A percentile compares a stretch with the other conserved stretches of the same genome.
Evolutionary conservation across 2,797 vertebrate genomes (phyloP).

Genomic region (Pseudochaenichthys georgianus): DNA sequence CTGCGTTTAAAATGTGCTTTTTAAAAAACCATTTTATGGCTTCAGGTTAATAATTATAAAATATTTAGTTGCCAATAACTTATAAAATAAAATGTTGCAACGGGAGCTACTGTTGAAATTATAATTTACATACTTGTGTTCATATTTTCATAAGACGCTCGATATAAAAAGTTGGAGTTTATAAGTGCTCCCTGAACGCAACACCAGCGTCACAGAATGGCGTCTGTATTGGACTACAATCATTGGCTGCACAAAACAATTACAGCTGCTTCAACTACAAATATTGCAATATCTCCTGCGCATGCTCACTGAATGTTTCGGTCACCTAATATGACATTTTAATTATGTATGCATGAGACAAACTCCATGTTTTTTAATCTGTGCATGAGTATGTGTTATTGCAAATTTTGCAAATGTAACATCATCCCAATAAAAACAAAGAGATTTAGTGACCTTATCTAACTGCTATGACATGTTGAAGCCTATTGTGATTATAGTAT

Average conservation of each 20-base stretch:
- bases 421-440: background rate
- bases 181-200: slow-evolving; percentile 28
- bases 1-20: no score
- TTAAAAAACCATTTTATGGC: background rate
- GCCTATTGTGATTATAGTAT: background rate
- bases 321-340: slow-evolving; percentile 52
- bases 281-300: slow-evolving; percentile 22
- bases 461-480: background rate
- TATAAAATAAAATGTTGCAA: background rate
- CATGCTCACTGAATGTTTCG: slow-evolving; percentile 32
- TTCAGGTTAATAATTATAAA: background rate
- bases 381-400: background rate
- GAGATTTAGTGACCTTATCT: background rate
- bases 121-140: background rate
- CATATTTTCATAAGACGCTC: background rate
- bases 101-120: background rate
- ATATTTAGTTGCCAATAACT: background rate
- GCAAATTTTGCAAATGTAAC: background rate
- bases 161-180: background rate
- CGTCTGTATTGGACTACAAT: slow-evolving; percentile 61
- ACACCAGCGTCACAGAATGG: slow-evolving; percentile 45
- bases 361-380: slow-evolving; percentile 3
- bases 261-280: slow-evolving; percentile 13
- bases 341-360: slow-evolving; percentile 33
- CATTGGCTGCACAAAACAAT: slow-evolving; percentile 54